Conservation (phyloP, 2,888 invertebrate genomes). For the Ommatoiulus sabulosus region DNA sequence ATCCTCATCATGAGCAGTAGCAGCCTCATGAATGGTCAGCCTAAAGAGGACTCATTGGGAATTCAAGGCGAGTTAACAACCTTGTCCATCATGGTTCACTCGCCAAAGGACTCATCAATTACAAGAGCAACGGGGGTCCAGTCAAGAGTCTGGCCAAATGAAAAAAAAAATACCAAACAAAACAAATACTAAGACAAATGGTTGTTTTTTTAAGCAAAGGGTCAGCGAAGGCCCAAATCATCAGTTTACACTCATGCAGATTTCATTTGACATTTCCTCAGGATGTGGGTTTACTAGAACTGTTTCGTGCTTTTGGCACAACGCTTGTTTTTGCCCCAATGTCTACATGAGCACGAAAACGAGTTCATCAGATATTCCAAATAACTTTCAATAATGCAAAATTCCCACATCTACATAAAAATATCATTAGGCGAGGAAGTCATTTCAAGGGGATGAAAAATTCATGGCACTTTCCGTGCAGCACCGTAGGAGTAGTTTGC, state of each 20-base stretch:
- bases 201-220: conserved; percentile 34
- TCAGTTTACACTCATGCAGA: conserved; percentile 28
- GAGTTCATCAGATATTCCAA: conserved; percentile 7
- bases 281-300: conserved; percentile 28
- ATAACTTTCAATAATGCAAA: neutral
- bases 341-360: neutral
- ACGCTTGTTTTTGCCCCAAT: neutral
- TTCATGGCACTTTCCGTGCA: neutral
- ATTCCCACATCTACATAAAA: conserved; percentile 34
- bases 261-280: conserved; percentile 5
- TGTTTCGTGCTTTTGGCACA: neutral
- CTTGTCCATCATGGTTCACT: conserved; percentile 34
- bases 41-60: conserved; percentile 14
- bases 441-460: conserved; percentile 15
- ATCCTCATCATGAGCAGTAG: conserved; percentile 15
- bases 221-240: conserved; percentile 17
- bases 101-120: conserved; percentile 34
- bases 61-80: conserved; percentile 34
- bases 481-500: neutral
- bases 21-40: conserved; percentile 12
- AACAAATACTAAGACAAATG: conserved; percentile 28
- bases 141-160: conserved; percentile 6
- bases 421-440: conserved; percentile 6
- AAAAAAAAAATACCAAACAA: neutral
- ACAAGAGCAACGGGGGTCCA: conserved; percentile 6